Conservation (phyloP, 2,797 vertebrate genomes). For the Trematomus bernacchii region DNA sequence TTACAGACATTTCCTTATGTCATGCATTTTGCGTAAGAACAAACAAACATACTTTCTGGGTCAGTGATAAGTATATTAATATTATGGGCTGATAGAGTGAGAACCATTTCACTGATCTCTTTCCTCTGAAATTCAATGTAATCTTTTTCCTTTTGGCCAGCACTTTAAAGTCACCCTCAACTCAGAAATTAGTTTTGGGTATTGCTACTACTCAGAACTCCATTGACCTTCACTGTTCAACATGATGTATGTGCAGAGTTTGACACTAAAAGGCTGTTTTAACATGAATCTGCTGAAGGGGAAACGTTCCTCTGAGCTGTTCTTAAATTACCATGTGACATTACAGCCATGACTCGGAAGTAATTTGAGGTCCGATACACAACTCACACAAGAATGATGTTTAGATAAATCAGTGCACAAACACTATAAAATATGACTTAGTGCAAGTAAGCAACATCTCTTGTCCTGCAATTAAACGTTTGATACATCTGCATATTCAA, state of each 20-base stretch:
- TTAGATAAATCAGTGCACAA: background rate
- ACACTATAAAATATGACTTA: background rate
- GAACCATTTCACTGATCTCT: background rate
- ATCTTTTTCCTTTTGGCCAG: background rate
- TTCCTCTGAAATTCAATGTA: background rate
- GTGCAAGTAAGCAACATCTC: background rate
- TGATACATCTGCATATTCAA: background rate
- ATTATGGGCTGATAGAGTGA: background rate
- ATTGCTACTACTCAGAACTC: background rate
- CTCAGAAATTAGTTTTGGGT: background rate
- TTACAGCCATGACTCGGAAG: background rate
- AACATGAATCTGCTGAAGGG: background rate
- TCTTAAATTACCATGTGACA: background rate
- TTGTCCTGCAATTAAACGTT: background rate
- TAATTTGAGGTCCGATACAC: background rate
- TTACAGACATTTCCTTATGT: background rate
- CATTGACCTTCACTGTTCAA: background rate
- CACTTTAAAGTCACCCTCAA: background rate
- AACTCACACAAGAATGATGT: background rate
- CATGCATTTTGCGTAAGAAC: too few relatives aligned
- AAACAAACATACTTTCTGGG: background rate
- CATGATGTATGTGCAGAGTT: slow-evolving; percentile 8
- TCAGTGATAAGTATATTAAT: background rate
- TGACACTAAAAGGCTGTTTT: background rate
- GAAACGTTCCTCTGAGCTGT: background rate